These are phyloP conservation scores for Eubasilissa regina DNA, from an alignment of 1,140 invertebrate genomes.

Conservation along the genomic window DNA sequence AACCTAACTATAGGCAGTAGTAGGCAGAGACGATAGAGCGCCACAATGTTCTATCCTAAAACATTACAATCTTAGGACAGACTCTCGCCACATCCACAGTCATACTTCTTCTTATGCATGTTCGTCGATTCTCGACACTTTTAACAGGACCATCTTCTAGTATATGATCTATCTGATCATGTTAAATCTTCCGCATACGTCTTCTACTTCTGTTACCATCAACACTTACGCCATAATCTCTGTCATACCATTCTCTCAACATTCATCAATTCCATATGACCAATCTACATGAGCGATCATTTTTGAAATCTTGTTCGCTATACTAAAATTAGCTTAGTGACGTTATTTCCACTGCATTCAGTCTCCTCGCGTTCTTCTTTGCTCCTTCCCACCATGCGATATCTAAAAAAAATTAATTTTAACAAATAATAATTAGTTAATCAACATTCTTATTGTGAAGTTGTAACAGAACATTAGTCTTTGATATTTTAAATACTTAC, in stretches of 20 bases:
- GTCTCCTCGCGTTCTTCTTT: not conserved
- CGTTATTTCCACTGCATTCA: not conserved
- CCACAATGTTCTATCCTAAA: no score
- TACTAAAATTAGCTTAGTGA: no score
- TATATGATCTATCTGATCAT: not conserved
- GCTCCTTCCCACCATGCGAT: no score
- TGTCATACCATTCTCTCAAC: not conserved
- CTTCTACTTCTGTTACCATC: not conserved
- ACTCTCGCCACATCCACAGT: not conserved
- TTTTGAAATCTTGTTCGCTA: no score
- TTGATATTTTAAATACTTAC: no score
- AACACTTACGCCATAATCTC: not conserved
- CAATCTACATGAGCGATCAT: not conserved
- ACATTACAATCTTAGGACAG: no score
- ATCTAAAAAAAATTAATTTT: no score
- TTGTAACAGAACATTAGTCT: no score
- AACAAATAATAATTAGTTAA: no score
- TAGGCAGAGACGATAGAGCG: no score
- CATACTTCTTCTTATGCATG: not conserved
- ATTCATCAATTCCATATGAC: not conserved
- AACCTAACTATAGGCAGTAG: no score
- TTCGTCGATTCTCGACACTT: not conserved
- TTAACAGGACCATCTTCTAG: not conserved
- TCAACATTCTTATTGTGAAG: no score
- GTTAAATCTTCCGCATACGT: not conserved